Evolutionary conservation across 92 coral and sea anemone genomes (phyloP).

Genomic region (Muricea muricata): DNA sequence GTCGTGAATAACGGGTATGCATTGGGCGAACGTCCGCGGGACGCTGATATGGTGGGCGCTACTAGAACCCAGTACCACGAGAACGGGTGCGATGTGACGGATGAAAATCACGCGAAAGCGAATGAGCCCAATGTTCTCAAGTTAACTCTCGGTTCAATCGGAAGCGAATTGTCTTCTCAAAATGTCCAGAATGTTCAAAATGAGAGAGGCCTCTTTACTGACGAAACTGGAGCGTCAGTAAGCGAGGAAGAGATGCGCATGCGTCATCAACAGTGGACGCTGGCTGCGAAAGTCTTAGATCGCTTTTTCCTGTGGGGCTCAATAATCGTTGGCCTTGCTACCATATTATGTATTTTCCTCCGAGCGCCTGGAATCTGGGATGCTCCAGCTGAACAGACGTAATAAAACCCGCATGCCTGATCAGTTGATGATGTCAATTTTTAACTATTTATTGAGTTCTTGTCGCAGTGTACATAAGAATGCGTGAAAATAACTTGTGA

Average conservation of each 20-base stretch:
- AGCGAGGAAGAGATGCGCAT: slow-evolving; percentile 68
- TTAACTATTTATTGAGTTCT: too few species aligned
- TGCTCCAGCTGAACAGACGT: not conserved
- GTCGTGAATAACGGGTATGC: slow-evolving; percentile 31
- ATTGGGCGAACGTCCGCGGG: slow-evolving; percentile 19
- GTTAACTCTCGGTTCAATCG: slow-evolving; percentile 33
- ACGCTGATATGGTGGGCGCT: not conserved
- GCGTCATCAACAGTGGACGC: slow-evolving; percentile 84
- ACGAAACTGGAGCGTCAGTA: slow-evolving; percentile 76
- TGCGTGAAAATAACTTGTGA: not conserved
- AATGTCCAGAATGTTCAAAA: not conserved
- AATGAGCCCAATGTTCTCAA: slow-evolving; percentile 7
- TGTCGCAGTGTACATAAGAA: too few species aligned
- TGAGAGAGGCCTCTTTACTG: slow-evolving; percentile 33
- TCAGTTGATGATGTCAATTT: too few species aligned
- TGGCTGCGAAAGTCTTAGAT: slow-evolving; percentile 79
- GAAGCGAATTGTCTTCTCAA: slow-evolving; percentile 1
- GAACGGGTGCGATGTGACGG: slow-evolving; percentile 14
- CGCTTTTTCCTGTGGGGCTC: slow-evolving; percentile 75
- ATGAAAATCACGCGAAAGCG: not conserved
- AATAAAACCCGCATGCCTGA: not conserved
- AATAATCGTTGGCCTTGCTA: slow-evolving; percentile 61
- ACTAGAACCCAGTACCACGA: slow-evolving; percentile 1
- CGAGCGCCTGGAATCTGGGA: slow-evolving; percentile 71
- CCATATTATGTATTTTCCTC: slow-evolving; percentile 65